Evolutionary conservation across 2,797 vertebrate species (phyloP).

Genomic region (Premnoplex brunnescens): DNA sequence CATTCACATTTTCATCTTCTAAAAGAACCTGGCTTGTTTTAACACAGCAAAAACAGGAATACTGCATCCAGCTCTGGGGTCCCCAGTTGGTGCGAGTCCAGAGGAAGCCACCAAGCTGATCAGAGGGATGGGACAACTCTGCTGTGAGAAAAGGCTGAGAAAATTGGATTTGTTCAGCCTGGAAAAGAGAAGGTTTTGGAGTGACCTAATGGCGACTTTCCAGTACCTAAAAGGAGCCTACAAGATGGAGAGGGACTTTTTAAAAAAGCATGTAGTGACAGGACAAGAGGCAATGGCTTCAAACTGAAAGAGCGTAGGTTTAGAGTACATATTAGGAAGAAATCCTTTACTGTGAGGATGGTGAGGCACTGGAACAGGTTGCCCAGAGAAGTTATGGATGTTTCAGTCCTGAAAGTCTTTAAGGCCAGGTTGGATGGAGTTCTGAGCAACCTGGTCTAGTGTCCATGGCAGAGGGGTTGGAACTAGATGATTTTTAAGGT

Average conservation of each 20-base stretch:
- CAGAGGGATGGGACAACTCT: background rate
- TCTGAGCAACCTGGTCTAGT: background rate
- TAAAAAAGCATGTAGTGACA: background rate
- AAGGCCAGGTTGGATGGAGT: background rate
- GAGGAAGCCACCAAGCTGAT: background rate
- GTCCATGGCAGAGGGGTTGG: background rate
- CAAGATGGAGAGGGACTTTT: background rate
- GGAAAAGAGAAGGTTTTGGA: background rate
- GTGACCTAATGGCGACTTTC: background rate
- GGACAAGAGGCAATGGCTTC: background rate
- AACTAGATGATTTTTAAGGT: background rate
- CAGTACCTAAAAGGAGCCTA: too few relatives aligned
- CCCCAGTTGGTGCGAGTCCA: background rate
- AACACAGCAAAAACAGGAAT: background rate
- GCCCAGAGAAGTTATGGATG: background rate
- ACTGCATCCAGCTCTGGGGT: background rate
- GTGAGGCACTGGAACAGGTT: background rate
- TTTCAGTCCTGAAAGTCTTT: rapidly evolving
- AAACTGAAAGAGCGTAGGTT: background rate
- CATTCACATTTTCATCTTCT: background rate
- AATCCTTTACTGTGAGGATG: background rate
- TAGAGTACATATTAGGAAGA: background rate
- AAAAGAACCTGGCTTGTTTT: background rate
- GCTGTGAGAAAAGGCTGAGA: background rate
- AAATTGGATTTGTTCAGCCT: too few relatives aligned